phyloP scores from a whole-genome alignment of 2,797 vertebrate genomes.

The Lophotriccus pileatus region DNA sequence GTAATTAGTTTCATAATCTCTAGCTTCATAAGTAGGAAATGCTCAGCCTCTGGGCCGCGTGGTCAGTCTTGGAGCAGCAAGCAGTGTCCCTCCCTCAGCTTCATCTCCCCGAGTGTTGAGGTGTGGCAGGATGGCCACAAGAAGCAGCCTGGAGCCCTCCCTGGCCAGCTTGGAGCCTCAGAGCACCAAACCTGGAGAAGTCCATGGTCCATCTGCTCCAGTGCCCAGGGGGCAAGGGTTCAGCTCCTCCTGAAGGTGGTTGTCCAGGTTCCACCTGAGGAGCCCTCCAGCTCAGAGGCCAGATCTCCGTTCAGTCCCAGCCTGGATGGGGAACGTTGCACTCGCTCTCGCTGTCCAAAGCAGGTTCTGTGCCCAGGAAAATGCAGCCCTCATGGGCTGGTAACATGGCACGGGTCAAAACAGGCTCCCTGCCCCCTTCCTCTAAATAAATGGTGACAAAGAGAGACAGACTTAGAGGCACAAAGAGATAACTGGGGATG shows the following conservation, averaged over 20 bases:
- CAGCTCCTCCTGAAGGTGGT: not conserved
- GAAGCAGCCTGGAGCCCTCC: not conserved
- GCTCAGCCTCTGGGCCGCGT: not conserved
- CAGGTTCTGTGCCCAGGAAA: not conserved
- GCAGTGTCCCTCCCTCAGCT: not conserved
- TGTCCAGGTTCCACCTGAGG: not conserved
- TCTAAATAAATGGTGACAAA: not conserved
- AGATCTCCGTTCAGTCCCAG: not conserved
- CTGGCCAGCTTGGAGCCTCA: not conserved
- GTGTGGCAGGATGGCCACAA: not conserved
- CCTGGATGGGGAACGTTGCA: not conserved
- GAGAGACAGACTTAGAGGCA: not conserved
- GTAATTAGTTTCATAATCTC: not conserved
- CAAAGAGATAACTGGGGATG: not conserved
- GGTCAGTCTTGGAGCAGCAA: fast-evolving
- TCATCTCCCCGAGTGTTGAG: not conserved
- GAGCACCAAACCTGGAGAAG: not conserved
- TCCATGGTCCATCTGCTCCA: not conserved
- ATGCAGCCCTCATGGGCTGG: not conserved
- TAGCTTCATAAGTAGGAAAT: not conserved
- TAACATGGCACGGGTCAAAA: not conserved
- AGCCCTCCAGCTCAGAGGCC: not conserved
- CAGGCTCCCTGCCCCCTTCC: not conserved
- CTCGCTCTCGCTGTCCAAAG: not conserved
- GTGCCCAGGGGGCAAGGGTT: not conserved